Evolutionary conservation across 2,888 invertebrate genomes (phyloP).

Genomic region (Xanthorhoe spadicearia): DNA sequence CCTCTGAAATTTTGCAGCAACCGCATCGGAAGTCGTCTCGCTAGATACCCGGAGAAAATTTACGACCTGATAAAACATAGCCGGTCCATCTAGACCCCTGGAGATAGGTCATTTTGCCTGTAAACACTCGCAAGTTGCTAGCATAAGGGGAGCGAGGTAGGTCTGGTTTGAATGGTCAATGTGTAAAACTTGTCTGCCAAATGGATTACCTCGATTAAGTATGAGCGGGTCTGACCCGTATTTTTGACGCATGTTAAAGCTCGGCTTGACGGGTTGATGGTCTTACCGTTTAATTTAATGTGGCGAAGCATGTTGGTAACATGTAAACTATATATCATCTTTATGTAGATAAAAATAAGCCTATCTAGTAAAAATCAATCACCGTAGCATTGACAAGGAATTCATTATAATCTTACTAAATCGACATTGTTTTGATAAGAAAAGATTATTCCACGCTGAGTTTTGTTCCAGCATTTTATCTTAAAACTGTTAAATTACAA

Average conservation of each 20-base stretch:
- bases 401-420: no score
- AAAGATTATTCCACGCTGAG: no score
- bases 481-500: no score
- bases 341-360: neutral
- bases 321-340: neutral
- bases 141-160: constrained; percentile 45
- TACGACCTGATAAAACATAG: constrained; percentile 78
- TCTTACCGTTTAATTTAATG: constrained; percentile 34
- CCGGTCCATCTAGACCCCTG: constrained; percentile 63
- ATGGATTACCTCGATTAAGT: constrained; percentile 80
- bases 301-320: constrained; percentile 7
- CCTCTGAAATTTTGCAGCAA: constrained; percentile 65
- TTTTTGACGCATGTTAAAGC: constrained; percentile 66
- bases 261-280: constrained; percentile 48
- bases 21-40: constrained; percentile 67
- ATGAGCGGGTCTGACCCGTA: constrained; percentile 73
- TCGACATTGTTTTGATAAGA: no score
- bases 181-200: constrained; percentile 75
- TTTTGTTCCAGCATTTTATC: no score
- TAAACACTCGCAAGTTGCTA: constrained; percentile 34
- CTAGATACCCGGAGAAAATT: constrained; percentile 76
- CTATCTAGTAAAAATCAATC: no score
- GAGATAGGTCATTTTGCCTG: constrained; percentile 53
- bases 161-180: constrained; percentile 59
- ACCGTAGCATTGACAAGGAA: no score